Evolutionary conservation across 2,888 invertebrate species (phyloP).

Genomic region (Rugalucina vietnamica): DNA sequence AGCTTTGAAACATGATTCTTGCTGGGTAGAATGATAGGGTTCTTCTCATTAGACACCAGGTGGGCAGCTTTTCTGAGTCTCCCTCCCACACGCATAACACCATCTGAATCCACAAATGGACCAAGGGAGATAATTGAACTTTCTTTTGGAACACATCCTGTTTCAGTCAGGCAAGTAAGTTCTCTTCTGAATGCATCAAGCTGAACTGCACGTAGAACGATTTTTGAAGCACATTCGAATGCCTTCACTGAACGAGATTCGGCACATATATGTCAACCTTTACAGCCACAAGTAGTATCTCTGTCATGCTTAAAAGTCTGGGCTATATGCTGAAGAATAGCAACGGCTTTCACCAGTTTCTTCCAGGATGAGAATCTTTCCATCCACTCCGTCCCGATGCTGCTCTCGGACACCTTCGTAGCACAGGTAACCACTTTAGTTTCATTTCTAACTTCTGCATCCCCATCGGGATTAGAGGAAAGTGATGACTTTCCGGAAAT

Average conservation of each 20-base stretch:
- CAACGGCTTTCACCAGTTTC: slow-evolving; percentile 21
- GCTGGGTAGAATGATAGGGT: slow-evolving; percentile 51
- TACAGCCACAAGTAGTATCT: slow-evolving; percentile 20
- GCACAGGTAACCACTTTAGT: not conserved
- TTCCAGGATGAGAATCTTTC: slow-evolving; percentile 30
- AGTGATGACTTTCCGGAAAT: not conserved
- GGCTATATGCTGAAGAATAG: slow-evolving; percentile 34
- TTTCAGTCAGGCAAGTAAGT: not conserved
- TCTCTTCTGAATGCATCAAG: slow-evolving; percentile 7
- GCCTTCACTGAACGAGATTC: not conserved
- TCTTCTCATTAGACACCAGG: slow-evolving; percentile 20
- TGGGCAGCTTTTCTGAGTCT: slow-evolving; percentile 28
- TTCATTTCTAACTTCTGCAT: slow-evolving; percentile 39
- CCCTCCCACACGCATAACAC: slow-evolving; percentile 48
- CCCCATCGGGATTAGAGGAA: slow-evolving; percentile 29
- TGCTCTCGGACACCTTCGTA: not conserved
- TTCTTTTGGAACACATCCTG: slow-evolving; percentile 5
- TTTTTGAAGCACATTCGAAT: not conserved
- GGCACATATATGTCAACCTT: slow-evolving; percentile 32
- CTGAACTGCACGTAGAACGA: slow-evolving; percentile 26
- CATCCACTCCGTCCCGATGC: not conserved
- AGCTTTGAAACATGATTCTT: slow-evolving; percentile 45
- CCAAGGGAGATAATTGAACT: slow-evolving; percentile 35
- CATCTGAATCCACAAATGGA: slow-evolving; percentile 40
- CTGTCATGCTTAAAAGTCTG: not conserved